These are phyloP conservation scores for Drosophila tsacasi DNA, from an alignment of 1,140 invertebrate genomes.

Conservation along the genomic window DNA sequence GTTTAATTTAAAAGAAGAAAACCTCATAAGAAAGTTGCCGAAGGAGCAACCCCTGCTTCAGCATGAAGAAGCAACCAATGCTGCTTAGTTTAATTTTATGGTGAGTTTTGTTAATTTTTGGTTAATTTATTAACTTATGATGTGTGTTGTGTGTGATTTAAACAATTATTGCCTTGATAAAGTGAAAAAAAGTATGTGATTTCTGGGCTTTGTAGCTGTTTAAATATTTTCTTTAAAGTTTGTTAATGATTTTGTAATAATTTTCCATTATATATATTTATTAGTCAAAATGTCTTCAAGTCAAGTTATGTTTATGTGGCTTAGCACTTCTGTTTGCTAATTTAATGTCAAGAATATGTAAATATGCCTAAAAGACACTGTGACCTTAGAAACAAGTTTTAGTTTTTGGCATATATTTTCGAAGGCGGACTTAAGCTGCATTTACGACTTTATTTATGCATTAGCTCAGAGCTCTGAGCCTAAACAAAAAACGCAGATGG, in stretches of 20 bases:
- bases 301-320: too few relatives aligned
- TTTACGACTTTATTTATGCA: constrained; percentile 42
- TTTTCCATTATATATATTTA: neutral
- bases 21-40: constrained; percentile 27
- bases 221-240: neutral
- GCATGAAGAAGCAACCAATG: constrained; percentile 68
- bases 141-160: neutral
- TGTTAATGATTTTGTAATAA: neutral
- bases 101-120: constrained; percentile 41
- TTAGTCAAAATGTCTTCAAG: neutral
- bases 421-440: constrained; percentile 26
- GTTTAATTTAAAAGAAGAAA: constrained; percentile 63
- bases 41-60: constrained; percentile 64
- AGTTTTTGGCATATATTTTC: constrained; percentile 33
- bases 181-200: neutral
- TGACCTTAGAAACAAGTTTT: constrained; percentile 41
- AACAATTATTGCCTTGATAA: neutral
- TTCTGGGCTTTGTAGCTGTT: too few relatives aligned
- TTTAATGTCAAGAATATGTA: constrained; percentile 31
- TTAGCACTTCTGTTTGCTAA: neutral
- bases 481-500: constrained; percentile 34
- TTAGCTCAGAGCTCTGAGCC: constrained; percentile 31
- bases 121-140: neutral
- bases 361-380: constrained; percentile 1
- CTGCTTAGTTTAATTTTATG: constrained; percentile 76